Evolutionary conservation across 2,888 invertebrate genomes (phyloP), one percentile per base, ranked within the genome.

Genomic region (Encarsia formosa): DNA sequence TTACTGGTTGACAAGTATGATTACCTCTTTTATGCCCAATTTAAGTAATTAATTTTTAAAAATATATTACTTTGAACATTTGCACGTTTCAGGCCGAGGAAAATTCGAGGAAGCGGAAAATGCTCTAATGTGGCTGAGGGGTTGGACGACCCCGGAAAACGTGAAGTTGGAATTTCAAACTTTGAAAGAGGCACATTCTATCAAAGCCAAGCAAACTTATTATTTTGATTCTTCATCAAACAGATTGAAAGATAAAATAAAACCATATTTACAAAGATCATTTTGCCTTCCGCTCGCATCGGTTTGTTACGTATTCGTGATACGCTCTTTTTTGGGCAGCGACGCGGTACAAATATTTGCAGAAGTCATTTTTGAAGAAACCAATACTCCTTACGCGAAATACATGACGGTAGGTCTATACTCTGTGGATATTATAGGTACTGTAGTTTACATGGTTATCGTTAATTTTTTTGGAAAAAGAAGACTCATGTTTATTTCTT

Each of bases 1-100:
- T 0, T 82, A 86, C 61, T 90, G 90, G 90, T 75, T 90, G 43
- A 81, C 88, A 37, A 79, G 84, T 75, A 19, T 11, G 37, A 13
- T n/a, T 11, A 26, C 37, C 19, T 11, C 18, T 15, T 15, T 3
- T 8, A 15, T 3, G 4, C 34, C n/a, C n/a, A n/a, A n/a, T n/a
- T n/a, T n/a, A n/a, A n/a, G n/a, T n/a, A n/a, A n/a, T n/a, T n/a
- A n/a, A n/a, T n/a, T n/a, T n/a, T n/a, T n/a, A n/a, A n/a, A n/a
- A n/a, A n/a, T n/a, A n/a, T n/a, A n/a, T n/a, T n/a, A n/a, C n/a
- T n/a, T n/a, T n/a, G n/a, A n/a, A n/a, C n/a, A n/a, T n/a, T 26
- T 11, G 26, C 6, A 8, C 11, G 26, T 29, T 29, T 29, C 29
- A 34, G 34, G 34, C 15, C 9, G 15, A 23, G 40, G 24, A 2